Base-by-base conservation (phyloP, 2,797 vertebrate genomes). In the Argyrosomus regius region DNA sequence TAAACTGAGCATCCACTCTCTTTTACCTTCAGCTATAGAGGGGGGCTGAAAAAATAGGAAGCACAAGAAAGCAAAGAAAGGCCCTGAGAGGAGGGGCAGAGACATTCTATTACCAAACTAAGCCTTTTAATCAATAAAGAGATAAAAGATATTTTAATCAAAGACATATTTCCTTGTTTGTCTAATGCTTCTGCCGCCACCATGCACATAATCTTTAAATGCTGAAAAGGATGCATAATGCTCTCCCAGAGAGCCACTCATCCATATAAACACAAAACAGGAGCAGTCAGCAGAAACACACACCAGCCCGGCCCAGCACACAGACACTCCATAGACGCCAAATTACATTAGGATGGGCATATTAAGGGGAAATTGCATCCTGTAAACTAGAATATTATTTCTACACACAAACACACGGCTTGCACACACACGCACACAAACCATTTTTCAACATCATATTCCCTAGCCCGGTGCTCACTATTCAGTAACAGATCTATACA, bases 301-400 rank as follows among this genome's bases (percentile, higher is more conserved):
- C 92, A 94, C 92, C 91, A 84, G 90, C 90, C 88, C 69, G 58
- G 90, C 92, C 89, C 56, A 14, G 90, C 8, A 1, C 92, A 93
- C 94, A 95, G 95, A 96, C 96, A 95, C 95, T 95, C 93, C 96
- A 93, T 77, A 90, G 96, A 95, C 93, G 94, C 96, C 96, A 97
- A 97, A 97, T 97, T 96, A 95, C 96, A 97, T 98, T 97, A 97
- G 95, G 96, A 96, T 95, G 95, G 96, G 96, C 96, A 96, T 97
- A 97, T 96, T 96, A 97, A 97, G 95, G 96, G 92, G 93, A 97
- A 97, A 97, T 96, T 97, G 96, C 96, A 97, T 97, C 96, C 96
- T 97, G 96, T 96, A 97, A 96, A 97, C 95, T 95, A 95, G 94
- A 96, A 97, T 97, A 95, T 95, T 95, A 95, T 94, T 91, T 91